These are phyloP conservation scores for Plusia festucae DNA, from an alignment of 2,888 invertebrate species.

Conservation along the genomic window DNA sequence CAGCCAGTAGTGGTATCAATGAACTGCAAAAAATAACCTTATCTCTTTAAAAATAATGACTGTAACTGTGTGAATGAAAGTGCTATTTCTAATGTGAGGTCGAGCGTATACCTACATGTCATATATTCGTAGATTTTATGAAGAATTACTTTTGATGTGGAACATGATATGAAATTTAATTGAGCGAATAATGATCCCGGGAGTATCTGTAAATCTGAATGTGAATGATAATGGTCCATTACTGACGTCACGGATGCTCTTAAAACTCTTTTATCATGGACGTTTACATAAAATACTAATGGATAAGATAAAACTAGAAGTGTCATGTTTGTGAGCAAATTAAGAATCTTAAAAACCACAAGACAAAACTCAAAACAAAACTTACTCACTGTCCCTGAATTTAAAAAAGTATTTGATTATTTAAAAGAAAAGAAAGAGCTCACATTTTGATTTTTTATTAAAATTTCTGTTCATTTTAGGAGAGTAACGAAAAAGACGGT, in stretches of 20 bases:
- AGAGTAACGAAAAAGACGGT: too few relatives aligned
- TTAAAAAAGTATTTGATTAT: too few relatives aligned
- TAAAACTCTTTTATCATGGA: not conserved
- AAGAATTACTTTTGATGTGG: conserved; percentile 20
- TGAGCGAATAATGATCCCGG: conserved; percentile 22
- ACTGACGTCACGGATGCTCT: not conserved
- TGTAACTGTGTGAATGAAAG: not conserved
- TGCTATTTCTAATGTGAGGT: not conserved
- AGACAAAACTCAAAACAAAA: too few relatives aligned
- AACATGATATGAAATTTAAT: conserved; percentile 41
- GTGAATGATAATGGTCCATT: not conserved
- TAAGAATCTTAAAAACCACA: too few relatives aligned
- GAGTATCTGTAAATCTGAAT: conserved; percentile 2
- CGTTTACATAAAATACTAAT: too few relatives aligned
- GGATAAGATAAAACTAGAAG: too few relatives aligned
- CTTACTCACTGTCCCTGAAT: too few relatives aligned
- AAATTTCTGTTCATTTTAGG: too few relatives aligned
- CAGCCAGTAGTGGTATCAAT: not conserved
- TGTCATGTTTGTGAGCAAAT: too few relatives aligned
- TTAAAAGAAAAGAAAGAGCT: too few relatives aligned
- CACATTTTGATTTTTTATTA: too few relatives aligned
- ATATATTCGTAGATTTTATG: conserved; percentile 32
- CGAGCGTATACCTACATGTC: too few relatives aligned
- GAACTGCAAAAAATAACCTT: not conserved
- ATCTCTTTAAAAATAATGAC: not conserved